Conservation (phyloP, 2,888 invertebrate species). For the Halictus quadricinctus region DNA sequence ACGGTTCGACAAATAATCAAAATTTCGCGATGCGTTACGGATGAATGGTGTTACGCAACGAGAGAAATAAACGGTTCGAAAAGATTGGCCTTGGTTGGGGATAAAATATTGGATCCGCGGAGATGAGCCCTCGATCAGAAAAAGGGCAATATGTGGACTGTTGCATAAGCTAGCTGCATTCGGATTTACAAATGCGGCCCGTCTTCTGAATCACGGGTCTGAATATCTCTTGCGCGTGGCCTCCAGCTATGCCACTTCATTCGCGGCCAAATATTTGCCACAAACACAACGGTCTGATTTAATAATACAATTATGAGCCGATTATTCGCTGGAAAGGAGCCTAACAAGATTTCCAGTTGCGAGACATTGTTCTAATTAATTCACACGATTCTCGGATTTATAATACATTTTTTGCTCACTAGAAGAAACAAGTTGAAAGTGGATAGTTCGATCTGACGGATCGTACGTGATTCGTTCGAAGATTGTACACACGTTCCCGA, state of each 20-base stretch:
- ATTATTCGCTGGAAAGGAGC: neutral
- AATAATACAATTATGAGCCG: conserved; percentile 20
- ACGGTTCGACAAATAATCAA: conserved; percentile 1
- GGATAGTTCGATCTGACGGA: neutral
- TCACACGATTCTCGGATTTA: neutral
- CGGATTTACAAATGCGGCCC: neutral
- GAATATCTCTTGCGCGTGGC: neutral
- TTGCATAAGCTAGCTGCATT: conserved; percentile 31
- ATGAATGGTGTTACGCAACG: neutral
- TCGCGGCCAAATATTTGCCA: conserved; percentile 48
- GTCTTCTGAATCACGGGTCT: conserved; percentile 30
- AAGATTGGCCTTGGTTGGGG: conserved; percentile 2
- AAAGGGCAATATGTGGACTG: conserved; percentile 17
- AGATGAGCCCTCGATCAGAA: neutral
- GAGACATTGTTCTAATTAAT: neutral
- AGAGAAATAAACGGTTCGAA: conserved; percentile 15
- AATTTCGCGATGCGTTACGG: neutral
- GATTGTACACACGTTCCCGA: neutral
- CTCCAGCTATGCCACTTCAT: conserved; percentile 20
- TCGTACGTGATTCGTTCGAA: neutral
- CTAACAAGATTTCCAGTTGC: neutral
- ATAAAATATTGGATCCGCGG: conserved; percentile 12
- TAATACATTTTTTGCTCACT: too few species aligned
- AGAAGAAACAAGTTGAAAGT: neutral
- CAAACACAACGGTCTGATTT: conserved; percentile 41